Conservation (phyloP, 2,113 vertebrate genomes). For the Pleuronectes platessa region DNA sequence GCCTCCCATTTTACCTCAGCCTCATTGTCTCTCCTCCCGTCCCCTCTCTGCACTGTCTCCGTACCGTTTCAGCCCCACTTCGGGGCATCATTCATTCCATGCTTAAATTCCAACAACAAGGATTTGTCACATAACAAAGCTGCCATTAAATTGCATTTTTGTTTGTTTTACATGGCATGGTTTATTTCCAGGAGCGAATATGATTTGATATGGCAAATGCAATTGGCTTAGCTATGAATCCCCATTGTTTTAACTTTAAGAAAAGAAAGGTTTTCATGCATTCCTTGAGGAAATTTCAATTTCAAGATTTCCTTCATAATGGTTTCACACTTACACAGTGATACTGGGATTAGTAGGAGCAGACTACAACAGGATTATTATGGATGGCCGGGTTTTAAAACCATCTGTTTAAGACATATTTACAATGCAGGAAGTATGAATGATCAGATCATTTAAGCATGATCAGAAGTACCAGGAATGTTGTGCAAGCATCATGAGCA, state of each 20-base stretch:
- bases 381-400: slow-evolving; percentile 23
- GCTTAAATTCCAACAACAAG: slow-evolving; percentile 73
- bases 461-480: slow-evolving; percentile 24
- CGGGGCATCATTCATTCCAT: slow-evolving; percentile 53
- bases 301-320: slow-evolving; percentile 25
- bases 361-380: slow-evolving; percentile 13
- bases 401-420: slow-evolving; percentile 10
- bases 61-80: slow-evolving; percentile 20
- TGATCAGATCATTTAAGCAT: slow-evolving; percentile 8
- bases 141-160: slow-evolving; percentile 71
- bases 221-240: slow-evolving; percentile 52
- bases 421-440: neutral
- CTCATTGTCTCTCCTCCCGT: neutral
- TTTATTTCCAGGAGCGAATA: slow-evolving; percentile 61
- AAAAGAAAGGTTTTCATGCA: slow-evolving; percentile 40
- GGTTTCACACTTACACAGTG: slow-evolving; percentile 30
- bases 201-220: slow-evolving; percentile 66
- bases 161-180: slow-evolving; percentile 57
- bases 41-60: neutral
- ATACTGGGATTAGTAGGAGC: slow-evolving; percentile 29
- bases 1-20: slow-evolving; percentile 13
- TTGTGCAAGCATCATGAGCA: slow-evolving; percentile 17
- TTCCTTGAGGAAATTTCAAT: slow-evolving; percentile 20
- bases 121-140: slow-evolving; percentile 74
- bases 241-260: slow-evolving; percentile 12